Evolutionary conservation across 2,888 invertebrate genomes (phyloP).

Genomic region (Diaphora mendica): DNA sequence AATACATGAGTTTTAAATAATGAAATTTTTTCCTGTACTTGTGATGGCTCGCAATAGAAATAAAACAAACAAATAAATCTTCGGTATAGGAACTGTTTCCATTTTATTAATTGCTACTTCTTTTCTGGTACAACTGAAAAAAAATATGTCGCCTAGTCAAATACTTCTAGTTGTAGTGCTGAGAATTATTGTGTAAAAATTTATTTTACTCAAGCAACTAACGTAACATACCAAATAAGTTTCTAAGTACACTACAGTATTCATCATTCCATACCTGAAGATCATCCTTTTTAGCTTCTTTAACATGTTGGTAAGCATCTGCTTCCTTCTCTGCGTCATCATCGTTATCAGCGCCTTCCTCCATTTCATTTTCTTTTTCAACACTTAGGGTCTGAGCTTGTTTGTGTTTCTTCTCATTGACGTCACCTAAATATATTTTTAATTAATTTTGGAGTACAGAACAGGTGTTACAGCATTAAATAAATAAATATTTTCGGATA

Average conservation of each 20-base stretch:
- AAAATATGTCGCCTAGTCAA: too few species aligned
- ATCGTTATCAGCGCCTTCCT: constrained; percentile 79
- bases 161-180: neutral
- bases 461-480: neutral
- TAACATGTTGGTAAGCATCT: constrained; percentile 94
- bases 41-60: neutral
- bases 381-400: constrained; percentile 87
- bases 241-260: neutral
- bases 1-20: neutral
- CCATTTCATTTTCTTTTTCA: constrained; percentile 77
- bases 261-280: constrained; percentile 84
- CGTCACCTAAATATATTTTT: constrained; percentile 77
- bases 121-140: neutral
- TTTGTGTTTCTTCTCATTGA: constrained; percentile 88
- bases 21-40: neutral
- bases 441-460: neutral
- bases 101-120: neutral
- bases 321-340: constrained; percentile 79
- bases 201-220: neutral
- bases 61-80: too few species aligned
- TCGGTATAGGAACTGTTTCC: neutral
- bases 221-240: neutral
- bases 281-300: constrained; percentile 91
- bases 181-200: neutral
- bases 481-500: too few species aligned